phyloP scores from a whole-genome alignment of 2,797 vertebrate species.

The Rhinella marina region DNA sequence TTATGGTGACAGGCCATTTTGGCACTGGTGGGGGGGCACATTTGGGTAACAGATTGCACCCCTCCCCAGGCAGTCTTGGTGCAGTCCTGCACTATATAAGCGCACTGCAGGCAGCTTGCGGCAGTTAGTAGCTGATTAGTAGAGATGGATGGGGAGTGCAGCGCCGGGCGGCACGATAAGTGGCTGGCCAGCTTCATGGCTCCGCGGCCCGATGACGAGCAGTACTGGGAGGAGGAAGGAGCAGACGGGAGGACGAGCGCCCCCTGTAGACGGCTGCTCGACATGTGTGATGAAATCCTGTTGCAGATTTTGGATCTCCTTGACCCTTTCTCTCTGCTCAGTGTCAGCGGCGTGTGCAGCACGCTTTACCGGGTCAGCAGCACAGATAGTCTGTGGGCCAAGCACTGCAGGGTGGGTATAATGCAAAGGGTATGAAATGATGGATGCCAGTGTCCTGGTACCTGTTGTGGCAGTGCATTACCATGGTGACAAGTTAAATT shows the following conservation, averaged over 20 bases:
- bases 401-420: slow-evolving; percentile 68
- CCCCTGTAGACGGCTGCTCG: slow-evolving; percentile 57
- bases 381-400: slow-evolving; percentile 70
- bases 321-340: slow-evolving; percentile 68
- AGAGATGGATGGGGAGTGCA: not conserved
- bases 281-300: slow-evolving; percentile 71
- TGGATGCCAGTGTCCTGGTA: not conserved
- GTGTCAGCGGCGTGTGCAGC: slow-evolving; percentile 67
- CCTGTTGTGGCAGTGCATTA: not conserved
- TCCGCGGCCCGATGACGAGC: not conserved
- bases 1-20: too few species aligned
- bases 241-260: not conserved
- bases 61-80: not conserved
- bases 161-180: not conserved
- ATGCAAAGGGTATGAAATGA: not conserved
- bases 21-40: not conserved
- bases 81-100: slow-evolving; percentile 8
- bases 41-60: not conserved
- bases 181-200: not conserved
- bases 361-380: slow-evolving; percentile 67
- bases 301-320: slow-evolving; percentile 65
- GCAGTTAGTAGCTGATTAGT: not conserved
- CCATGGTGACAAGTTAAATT: too few species aligned
- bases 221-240: not conserved
- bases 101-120: not conserved